phyloP scores from a whole-genome alignment of 2,113 vertebrate genomes.

The Progne subis region DNA sequence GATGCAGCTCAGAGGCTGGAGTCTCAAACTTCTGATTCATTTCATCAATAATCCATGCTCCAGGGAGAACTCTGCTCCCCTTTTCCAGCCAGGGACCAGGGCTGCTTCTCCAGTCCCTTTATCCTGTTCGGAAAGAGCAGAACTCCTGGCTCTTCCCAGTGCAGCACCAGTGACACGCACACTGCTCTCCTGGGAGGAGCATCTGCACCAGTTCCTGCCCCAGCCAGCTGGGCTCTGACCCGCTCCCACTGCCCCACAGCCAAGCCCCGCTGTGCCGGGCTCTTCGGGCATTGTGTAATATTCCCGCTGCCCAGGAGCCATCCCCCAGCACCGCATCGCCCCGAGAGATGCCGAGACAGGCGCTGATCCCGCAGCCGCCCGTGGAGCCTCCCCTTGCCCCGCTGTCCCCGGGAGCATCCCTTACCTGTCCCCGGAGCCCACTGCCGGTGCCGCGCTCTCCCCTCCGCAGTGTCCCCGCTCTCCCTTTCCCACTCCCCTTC shows the following conservation, averaged over 20 bases:
- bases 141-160: not conserved
- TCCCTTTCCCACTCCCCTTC: not conserved
- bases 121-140: not conserved
- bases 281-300: not conserved
- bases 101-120: not conserved
- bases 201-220: not conserved
- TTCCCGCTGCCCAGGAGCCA: not conserved
- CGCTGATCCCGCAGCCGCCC: not conserved
- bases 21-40: not conserved
- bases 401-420: not conserved
- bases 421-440: constrained; percentile 33
- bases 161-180: not conserved
- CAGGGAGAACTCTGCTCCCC: not conserved
- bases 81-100: not conserved
- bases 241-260: not conserved
- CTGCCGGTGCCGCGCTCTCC: not conserved
- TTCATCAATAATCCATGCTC: rapidly evolving
- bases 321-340: not conserved
- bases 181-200: not conserved
- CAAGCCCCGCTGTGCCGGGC: not conserved
- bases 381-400: not conserved
- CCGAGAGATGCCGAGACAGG: not conserved
- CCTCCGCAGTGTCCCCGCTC: constrained; percentile 31
- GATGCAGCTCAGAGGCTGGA: not conserved
- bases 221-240: not conserved